phyloP scores from a whole-genome alignment of 2,888 invertebrate species.

The Cantharis rufa region DNA sequence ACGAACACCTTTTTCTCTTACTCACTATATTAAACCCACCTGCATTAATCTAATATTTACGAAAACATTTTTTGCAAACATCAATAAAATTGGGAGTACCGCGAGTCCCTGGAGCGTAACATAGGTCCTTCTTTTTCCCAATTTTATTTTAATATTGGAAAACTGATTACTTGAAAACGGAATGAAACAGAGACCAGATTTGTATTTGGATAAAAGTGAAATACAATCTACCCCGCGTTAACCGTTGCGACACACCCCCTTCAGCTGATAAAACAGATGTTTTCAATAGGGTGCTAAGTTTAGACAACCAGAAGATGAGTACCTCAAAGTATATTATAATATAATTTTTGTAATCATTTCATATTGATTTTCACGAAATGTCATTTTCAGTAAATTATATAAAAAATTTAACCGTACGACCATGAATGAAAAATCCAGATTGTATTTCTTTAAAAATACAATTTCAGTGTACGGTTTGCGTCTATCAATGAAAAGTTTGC shows the following conservation, averaged over 20 bases:
- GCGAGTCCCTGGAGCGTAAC: background rate
- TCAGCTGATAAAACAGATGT: conserved; percentile 28
- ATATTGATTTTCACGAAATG: background rate
- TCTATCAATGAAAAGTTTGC: background rate
- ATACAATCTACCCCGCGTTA: conserved; percentile 3
- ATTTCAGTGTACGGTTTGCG: background rate
- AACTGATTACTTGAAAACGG: background rate
- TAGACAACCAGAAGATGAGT: background rate
- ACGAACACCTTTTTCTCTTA: conserved; percentile 30
- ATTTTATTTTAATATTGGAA: background rate
- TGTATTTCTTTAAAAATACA: too few species aligned
- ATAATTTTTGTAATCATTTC: background rate
- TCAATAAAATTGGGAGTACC: background rate
- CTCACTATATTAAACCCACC: background rate
- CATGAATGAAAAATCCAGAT: background rate
- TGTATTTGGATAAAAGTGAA: background rate
- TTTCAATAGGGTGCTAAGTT: conserved; percentile 12
- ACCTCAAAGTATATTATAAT: background rate
- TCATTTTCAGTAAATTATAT: background rate
- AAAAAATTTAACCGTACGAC: background rate
- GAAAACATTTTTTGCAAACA: background rate
- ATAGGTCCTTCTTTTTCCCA: background rate
- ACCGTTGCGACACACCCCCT: conserved; percentile 16
- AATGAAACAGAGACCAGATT: background rate
- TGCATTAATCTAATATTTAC: background rate